Conservation (phyloP, 2,888 invertebrate genomes). For the Pediacus dermestoides region DNA sequence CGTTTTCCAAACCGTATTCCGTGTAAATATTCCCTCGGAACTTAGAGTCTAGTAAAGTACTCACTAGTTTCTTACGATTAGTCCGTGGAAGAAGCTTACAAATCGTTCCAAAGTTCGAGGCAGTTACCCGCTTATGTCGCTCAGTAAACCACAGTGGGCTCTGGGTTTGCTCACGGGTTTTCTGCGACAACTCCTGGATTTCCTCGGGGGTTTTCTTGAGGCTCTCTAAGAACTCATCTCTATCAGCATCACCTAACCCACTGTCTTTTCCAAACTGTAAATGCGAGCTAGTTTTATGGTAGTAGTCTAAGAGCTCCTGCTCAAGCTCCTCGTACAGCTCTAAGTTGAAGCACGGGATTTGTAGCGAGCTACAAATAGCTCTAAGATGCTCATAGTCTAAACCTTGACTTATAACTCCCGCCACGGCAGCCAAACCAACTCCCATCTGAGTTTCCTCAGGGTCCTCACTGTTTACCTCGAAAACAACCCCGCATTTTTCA, state of each 20-base stretch:
- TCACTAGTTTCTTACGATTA: conserved; percentile 23
- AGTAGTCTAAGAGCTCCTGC: neutral
- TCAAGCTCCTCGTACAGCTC: neutral
- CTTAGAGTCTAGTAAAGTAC: conserved; percentile 24
- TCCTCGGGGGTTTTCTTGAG: conserved; percentile 23
- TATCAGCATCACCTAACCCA: conserved; percentile 18
- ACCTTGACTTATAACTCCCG: conserved; percentile 30
- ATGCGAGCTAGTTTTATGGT: neutral
- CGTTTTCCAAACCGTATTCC: conserved; percentile 30
- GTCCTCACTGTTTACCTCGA: conserved; percentile 31
- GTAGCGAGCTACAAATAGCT: conserved; percentile 30
- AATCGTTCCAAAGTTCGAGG: conserved; percentile 37
- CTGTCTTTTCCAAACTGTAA: neutral
- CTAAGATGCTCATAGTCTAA: conserved; percentile 29
- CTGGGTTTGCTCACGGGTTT: conserved; percentile 28
- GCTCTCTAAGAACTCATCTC: conserved; percentile 22
- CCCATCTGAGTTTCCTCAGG: conserved; percentile 28
- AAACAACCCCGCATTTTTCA: conserved; percentile 23
- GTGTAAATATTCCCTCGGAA: conserved; percentile 32
- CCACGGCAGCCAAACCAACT: conserved; percentile 31
- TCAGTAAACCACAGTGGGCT: conserved; percentile 32
- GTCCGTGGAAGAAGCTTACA: conserved; percentile 28
- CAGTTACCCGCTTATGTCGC: conserved; percentile 34
- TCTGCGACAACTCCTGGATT: conserved; percentile 20
- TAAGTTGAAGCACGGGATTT: conserved; percentile 22